A percentile compares a stretch with the other conserved stretches of the same genome.
phyloP scores from a whole-genome alignment of 2,797 vertebrate genomes.

The Meriones psammophilus region DNA sequence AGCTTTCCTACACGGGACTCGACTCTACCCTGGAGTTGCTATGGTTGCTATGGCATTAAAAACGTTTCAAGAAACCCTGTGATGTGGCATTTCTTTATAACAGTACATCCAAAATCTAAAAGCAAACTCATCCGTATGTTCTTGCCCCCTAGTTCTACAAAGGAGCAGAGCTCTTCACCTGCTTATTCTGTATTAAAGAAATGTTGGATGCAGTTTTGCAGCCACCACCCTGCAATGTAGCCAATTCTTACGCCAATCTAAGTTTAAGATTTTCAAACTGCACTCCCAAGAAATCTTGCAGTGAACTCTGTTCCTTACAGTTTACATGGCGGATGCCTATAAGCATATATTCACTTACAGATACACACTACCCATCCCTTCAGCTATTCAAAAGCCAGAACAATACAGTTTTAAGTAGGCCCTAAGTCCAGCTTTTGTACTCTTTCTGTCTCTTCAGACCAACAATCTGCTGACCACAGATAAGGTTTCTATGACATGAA shows the following conservation, averaged over 20 bases:
- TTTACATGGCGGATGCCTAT: neutral
- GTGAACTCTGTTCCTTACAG: slow-evolving; percentile 29
- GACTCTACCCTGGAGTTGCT: neutral
- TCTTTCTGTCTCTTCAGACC: slow-evolving; percentile 17
- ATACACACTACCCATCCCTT: neutral
- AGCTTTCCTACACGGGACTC: neutral
- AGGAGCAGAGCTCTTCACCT: neutral
- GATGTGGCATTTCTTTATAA: slow-evolving; percentile 64
- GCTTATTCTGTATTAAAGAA: slow-evolving; percentile 14
- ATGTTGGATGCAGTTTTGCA: neutral
- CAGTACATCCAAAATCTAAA: slow-evolving; percentile 63
- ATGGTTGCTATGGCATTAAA: neutral
- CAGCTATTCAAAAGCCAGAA: neutral
- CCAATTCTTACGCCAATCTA: slow-evolving; percentile 45
- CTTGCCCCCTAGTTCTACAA: neutral
- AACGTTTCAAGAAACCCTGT: slow-evolving; percentile 60
- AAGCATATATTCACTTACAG: neutral
- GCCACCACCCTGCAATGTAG: neutral
- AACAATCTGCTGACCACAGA: neutral
- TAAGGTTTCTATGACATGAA: neutral
- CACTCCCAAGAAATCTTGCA: slow-evolving; percentile 1
- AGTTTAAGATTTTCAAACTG: slow-evolving; percentile 61
- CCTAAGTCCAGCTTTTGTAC: neutral
- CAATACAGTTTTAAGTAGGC: neutral
- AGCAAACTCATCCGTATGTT: slow-evolving; percentile 55